phyloP scores from a whole-genome alignment of 2,797 vertebrate genomes.

The Enteromius viviparus region DNA sequence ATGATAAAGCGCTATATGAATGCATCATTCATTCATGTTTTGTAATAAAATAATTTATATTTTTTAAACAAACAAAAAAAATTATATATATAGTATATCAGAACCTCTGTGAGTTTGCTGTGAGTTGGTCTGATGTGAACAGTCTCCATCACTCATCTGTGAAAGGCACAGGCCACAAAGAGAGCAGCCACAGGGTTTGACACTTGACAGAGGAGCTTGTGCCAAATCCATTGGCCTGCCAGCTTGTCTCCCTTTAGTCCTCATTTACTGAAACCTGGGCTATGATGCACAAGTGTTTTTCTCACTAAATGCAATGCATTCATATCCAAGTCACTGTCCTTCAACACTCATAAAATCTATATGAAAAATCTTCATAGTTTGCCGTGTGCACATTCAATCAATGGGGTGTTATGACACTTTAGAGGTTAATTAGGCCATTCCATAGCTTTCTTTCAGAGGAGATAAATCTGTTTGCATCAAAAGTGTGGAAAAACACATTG shows the following conservation, averaged over 20 bases:
- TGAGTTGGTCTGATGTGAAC: not conserved
- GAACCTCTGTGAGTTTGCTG: not conserved
- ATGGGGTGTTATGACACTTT: not conserved
- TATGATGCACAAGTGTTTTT: constrained; percentile 14
- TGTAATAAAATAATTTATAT: too few species aligned
- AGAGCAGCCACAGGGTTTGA: constrained; percentile 25
- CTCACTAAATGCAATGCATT: not conserved
- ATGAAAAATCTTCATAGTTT: constrained; percentile 11
- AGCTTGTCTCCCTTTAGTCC: constrained; percentile 22
- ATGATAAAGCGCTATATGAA: too few species aligned
- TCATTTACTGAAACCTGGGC: constrained; percentile 31
- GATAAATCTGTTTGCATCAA: not conserved
- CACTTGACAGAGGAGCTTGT: constrained; percentile 27
- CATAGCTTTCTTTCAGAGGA: not conserved
- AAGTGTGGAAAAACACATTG: not conserved
- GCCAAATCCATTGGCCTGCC: constrained; percentile 27
- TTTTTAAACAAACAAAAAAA: too few species aligned
- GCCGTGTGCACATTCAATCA: not conserved
- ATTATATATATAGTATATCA: not conserved
- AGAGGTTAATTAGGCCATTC: not conserved
- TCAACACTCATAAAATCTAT: constrained; percentile 19
- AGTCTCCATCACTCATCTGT: constrained; percentile 36
- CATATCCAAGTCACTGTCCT: not conserved
- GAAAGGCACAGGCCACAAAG: constrained; percentile 17
- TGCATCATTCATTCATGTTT: too few species aligned